Evolutionary conservation across 2,113 vertebrate genomes (phyloP).

Genomic region (Lathamus discolor): DNA sequence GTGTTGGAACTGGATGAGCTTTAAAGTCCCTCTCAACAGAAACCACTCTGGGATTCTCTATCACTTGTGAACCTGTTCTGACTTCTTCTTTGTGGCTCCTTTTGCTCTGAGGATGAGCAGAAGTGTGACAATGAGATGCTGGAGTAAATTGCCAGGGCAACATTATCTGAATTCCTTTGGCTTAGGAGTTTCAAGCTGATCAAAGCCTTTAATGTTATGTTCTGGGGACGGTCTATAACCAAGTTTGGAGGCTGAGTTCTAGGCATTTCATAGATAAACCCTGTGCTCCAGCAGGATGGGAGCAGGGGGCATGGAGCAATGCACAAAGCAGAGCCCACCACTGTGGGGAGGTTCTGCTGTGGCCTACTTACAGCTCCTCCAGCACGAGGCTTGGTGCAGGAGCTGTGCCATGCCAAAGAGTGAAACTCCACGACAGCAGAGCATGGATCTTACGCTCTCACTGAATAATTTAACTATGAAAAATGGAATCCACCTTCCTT

Average conservation of each 20-base stretch:
- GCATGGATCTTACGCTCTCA: not conserved
- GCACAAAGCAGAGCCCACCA: not conserved
- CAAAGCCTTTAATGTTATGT: not conserved
- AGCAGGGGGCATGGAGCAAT: not conserved
- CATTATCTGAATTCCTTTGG: not conserved
- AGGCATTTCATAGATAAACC: not conserved
- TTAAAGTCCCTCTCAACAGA: not conserved
- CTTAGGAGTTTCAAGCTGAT: not conserved
- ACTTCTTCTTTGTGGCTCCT: not conserved
- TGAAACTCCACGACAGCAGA: not conserved
- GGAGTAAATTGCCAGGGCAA: not conserved
- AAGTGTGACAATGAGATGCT: fast-evolving
- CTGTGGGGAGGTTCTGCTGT: not conserved
- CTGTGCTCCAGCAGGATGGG: not conserved
- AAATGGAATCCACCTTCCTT: not conserved
- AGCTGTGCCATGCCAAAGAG: not conserved
- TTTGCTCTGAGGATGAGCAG: not conserved
- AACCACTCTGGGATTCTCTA: not conserved
- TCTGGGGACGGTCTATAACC: not conserved
- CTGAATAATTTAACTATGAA: not conserved
- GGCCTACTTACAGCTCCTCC: not conserved
- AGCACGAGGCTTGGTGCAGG: not conserved
- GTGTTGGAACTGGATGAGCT: not conserved
- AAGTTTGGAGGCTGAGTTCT: not conserved
- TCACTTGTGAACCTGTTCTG: not conserved